Evolutionary conservation across 2,113 vertebrate species (phyloP).

Genomic region (Neotragus pygmaeus): DNA sequence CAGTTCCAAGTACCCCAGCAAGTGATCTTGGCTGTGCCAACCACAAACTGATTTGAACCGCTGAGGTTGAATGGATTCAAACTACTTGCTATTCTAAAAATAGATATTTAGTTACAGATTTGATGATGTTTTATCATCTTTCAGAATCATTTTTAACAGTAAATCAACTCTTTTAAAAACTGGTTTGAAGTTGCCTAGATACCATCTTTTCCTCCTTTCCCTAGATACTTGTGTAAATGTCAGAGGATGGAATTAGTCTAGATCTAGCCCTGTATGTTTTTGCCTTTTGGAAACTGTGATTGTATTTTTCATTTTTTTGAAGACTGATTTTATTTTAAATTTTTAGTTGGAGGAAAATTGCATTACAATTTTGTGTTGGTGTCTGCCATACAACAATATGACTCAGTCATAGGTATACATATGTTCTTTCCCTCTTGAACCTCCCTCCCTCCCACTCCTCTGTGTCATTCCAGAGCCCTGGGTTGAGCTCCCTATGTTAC

Average conservation of each 20-base stretch:
- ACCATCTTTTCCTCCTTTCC: background rate
- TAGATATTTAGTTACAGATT: constrained; percentile 22
- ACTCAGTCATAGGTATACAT: background rate
- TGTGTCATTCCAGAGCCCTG: background rate
- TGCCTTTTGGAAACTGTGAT: background rate
- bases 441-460: background rate
- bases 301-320: background rate
- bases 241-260: background rate
- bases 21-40: constrained; percentile 1
- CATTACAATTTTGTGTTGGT: background rate
- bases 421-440: background rate
- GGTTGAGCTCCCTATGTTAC: background rate
- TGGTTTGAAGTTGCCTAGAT: background rate
- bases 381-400: background rate
- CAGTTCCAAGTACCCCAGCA: constrained; percentile 48
- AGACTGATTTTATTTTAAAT: background rate
- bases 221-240: background rate
- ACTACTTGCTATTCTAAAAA: constrained; percentile 33
- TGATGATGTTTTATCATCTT: constrained; percentile 33
- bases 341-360: background rate
- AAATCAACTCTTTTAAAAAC: background rate
- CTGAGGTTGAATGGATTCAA: constrained; percentile 11
- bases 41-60: constrained; percentile 2
- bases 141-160: constrained; percentile 17
- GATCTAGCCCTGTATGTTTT: background rate